Evolutionary conservation across 30 jellyfish, hydroid and myxozoan genomes (phyloP), one percentile per base, ranked within the genome.

Genomic region (Hydra vulgaris): DNA sequence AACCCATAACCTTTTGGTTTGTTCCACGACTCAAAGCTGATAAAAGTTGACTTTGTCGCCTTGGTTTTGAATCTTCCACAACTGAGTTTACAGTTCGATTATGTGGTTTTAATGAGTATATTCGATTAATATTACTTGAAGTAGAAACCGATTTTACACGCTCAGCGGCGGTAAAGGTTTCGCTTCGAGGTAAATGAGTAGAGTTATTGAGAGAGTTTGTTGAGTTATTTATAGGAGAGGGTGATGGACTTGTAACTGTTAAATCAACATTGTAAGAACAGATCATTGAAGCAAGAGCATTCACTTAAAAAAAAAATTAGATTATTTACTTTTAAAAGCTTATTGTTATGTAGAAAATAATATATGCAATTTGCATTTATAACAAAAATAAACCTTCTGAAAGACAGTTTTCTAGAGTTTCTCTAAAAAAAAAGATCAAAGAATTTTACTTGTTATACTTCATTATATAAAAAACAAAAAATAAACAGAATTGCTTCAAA

Each of bases 121-220:
- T 70, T 4, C 93, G 94, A 18, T 86, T 76, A 16, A 81, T 88
- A 21, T 79, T 88, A 73, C 53, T 82, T 17, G 95, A 82, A 1
- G 97, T 85, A 7, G 70, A 24, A 17, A 86, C 66, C 26, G 87
- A 81, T 25, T 78, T 70, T 22, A 72, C 84, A 8, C 89, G 25
- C 23, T 89, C 97, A 56, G 78, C 80, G 22, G 92, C 92, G 25
- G 90, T 88, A 24, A 89, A 85, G n/a, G 95, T 85, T 25, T 89
- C 97, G 16, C 95, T 86, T 23, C 95, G 92, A 74, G 83, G 82
- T 25, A n/a, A 3, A 8, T 5, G 73, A 3, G 61, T 12, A 40
- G 61, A 5, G 17, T 53, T 27, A 0, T 21, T 66, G 54, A 12
- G 76, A 20, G 21, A 24, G 53, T 53, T 78, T 17, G 74, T 86